A percentile compares a stretch with the other conserved stretches of the same genome.
These are phyloP conservation scores for Trachemys scripta DNA, from an alignment of 2,113 vertebrate species.

Conservation along the genomic window DNA sequence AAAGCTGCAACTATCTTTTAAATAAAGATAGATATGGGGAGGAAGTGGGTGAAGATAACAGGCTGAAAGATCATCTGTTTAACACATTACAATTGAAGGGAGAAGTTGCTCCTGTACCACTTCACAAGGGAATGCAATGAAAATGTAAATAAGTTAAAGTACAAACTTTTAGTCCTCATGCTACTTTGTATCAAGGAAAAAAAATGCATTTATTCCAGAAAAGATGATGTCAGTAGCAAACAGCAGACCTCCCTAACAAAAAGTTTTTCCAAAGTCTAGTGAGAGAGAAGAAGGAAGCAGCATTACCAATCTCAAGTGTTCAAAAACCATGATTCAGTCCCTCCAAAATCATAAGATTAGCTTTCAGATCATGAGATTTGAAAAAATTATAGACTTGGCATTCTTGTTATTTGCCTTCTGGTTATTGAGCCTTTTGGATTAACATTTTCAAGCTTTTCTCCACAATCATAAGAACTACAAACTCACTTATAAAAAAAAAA, in stretches of 20 bases:
- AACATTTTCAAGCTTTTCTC: neutral
- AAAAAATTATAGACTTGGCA: neutral
- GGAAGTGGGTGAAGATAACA: neutral
- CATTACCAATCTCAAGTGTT: neutral
- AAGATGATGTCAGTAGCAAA: neutral
- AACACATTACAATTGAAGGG: neutral
- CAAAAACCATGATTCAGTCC: neutral
- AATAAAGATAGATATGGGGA: neutral
- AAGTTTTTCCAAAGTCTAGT: neutral
- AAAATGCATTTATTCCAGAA: neutral
- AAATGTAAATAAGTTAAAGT: neutral
- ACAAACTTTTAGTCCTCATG: accelerated
- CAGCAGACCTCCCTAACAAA: neutral
- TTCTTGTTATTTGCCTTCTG: neutral
- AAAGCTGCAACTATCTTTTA: neutral
- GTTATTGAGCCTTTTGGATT: neutral
- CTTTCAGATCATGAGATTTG: neutral
- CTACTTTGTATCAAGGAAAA: neutral
- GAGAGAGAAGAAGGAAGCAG: neutral
- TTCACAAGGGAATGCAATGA: neutral
- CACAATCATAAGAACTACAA: neutral
- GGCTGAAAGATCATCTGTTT: neutral
- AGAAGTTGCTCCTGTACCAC: neutral
- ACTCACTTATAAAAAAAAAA: too few species aligned
- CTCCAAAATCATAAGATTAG: neutral